Conservation (phyloP, 2,797 vertebrate genomes). For the Rousettus madagascariensis region DNA sequence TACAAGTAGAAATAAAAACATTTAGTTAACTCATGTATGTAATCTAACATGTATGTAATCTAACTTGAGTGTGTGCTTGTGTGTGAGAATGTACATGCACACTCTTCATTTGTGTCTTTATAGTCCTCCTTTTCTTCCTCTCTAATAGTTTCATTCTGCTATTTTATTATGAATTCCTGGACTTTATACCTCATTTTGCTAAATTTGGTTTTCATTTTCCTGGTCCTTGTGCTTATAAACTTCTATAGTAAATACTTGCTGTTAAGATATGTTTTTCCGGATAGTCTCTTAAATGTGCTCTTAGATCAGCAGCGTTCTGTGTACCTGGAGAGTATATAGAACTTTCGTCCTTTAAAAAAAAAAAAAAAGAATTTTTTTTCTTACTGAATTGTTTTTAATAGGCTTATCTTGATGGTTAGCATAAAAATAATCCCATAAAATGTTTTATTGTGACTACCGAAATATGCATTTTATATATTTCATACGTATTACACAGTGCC, state of each 20-base stretch:
- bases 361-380: background rate
- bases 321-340: background rate
- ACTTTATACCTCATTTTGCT: background rate
- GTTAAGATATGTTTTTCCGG: background rate
- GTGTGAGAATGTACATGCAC: too few relatives aligned
- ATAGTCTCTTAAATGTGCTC: background rate
- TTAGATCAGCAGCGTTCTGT: background rate
- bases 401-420: background rate
- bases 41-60: background rate
- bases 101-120: background rate
- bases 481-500: background rate
- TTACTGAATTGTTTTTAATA: background rate
- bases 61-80: background rate
- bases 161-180: constrained; percentile 21
- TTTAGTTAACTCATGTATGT: background rate
- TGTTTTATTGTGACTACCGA: background rate
- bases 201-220: constrained; percentile 37
- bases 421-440: constrained; percentile 32
- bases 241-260: background rate
- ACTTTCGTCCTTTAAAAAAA: background rate
- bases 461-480: background rate
- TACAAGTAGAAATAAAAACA: background rate
- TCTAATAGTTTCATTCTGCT: background rate
- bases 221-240: background rate
- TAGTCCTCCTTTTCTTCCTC: background rate